These are phyloP conservation scores for Rhinoraja longicauda DNA, from an alignment of 2,797 vertebrate genomes.

Conservation along the genomic window DNA sequence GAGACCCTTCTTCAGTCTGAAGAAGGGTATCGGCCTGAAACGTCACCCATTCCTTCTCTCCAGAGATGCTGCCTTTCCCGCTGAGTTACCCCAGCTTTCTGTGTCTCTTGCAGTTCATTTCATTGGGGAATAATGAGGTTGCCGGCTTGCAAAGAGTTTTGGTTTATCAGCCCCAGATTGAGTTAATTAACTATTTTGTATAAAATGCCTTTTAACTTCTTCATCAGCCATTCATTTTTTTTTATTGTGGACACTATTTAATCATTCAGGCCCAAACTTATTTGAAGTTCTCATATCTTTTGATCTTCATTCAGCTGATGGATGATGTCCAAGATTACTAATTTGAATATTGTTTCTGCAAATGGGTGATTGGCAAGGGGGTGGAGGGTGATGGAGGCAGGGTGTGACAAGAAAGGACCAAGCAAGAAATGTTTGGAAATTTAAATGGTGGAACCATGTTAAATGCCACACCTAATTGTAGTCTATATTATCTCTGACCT, in stretches of 20 bases:
- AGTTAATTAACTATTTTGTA: slow-evolving; percentile 7
- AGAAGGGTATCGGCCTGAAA: no score
- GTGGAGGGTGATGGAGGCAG: background rate
- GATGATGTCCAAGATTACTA: background rate
- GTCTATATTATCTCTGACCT: background rate
- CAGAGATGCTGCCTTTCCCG: no score
- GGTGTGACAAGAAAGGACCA: background rate
- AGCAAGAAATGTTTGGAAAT: background rate
- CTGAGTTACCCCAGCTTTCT: no score
- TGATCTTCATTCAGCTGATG: background rate
- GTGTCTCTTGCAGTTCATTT: background rate
- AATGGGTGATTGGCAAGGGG: background rate
- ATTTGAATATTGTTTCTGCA: background rate
- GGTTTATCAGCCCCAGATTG: background rate
- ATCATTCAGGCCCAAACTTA: background rate
- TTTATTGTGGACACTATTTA: background rate
- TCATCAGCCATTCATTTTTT: background rate
- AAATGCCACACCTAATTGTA: background rate
- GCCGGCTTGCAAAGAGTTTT: background rate
- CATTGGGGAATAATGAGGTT: background rate
- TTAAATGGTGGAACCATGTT: background rate
- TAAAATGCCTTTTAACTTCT: background rate
- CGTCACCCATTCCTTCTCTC: no score
- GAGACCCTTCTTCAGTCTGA: no score
- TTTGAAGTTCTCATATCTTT: background rate